Base-by-base conservation (phyloP, 2,888 invertebrate genomes). In the Drosophila neoperkinsi region DNA sequence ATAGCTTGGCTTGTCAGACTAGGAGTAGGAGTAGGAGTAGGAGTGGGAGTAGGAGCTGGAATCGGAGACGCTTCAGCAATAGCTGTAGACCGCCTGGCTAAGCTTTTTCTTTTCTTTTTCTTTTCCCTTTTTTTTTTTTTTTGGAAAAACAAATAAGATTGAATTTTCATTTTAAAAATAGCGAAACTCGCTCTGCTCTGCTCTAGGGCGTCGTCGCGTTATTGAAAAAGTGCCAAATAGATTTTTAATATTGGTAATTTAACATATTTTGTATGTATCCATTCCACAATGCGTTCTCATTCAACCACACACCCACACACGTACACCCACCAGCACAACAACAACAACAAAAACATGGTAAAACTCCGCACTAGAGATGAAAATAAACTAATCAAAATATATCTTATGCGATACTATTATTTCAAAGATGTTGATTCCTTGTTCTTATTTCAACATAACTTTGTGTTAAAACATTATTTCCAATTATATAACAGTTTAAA, bases 161-260 rank as follows among this genome's bases (percentile, higher is more conserved):
- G 69, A 84, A 79, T 89, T 83, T 84, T 79, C 77, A 77, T 77
- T 90, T 88, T 90, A 56, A 85, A 82, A 82, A 81, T 68, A 3
- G 43, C 57, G 21, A 74, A 71, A 62, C 57, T 62, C 41, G 31
- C 52, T 18, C 36, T 34, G 63, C 36, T 36, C 62, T 53, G 33
- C 16, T 33, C 4, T 4, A 51, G 58, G 34, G 57, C 55, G 33
- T 66, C 76, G 79, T 73, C 65, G 65, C 58, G 50, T 68, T 77
- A 87, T 77, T 67, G 67, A 74, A 71, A 71, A 70, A 74, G 60
- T 74, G 71, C 61, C 66, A 83, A 85, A 85, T 85, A 69, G 73
- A 85, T 82, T 79, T 83, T 70, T 69, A 59, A 76, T 77, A 85
- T 82, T 76, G 84, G 79, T 85, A 84, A 85, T 82, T 83, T 85